Conservation (phyloP, 2,888 invertebrate genomes). For the Habroteleia sp. region DNA sequence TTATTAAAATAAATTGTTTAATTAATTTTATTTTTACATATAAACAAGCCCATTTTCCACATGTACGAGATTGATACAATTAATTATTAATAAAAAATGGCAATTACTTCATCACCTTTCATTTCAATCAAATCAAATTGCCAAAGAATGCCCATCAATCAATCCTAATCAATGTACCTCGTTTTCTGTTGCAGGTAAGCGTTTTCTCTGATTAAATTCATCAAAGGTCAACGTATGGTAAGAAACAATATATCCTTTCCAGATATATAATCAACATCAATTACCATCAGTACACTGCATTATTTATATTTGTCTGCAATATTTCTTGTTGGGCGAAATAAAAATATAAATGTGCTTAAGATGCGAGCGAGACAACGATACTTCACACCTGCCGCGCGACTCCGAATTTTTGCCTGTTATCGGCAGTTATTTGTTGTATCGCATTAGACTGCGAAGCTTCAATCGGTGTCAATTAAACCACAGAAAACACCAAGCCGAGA, state of each 20-base stretch:
- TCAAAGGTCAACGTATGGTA: slow-evolving; percentile 9
- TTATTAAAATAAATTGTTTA: too few relatives aligned
- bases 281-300: neutral
- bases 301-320: slow-evolving; percentile 15
- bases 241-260: slow-evolving; percentile 9
- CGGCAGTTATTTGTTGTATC: slow-evolving; percentile 22
- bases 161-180: neutral
- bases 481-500: slow-evolving; percentile 32
- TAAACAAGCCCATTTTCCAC: too few relatives aligned
- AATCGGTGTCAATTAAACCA: slow-evolving; percentile 55
- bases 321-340: too few relatives aligned
- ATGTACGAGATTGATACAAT: too few relatives aligned
- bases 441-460: slow-evolving; percentile 32
- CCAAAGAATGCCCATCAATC: too few relatives aligned
- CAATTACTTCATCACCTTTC: too few relatives aligned
- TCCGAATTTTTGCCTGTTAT: neutral
- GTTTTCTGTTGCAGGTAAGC: slow-evolving; percentile 30
- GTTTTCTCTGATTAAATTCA: neutral
- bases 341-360: neutral
- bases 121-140: too few relatives aligned
- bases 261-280: slow-evolving; percentile 23
- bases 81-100: too few relatives aligned
- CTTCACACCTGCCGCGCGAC: slow-evolving; percentile 15
- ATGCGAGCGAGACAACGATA: neutral
- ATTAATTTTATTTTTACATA: too few relatives aligned